A percentile compares a stretch with the other conserved stretches of the same genome.
These are phyloP conservation scores for Rhynchonycteris naso DNA, from an alignment of 2,797 vertebrate genomes.

Conservation along the genomic window DNA sequence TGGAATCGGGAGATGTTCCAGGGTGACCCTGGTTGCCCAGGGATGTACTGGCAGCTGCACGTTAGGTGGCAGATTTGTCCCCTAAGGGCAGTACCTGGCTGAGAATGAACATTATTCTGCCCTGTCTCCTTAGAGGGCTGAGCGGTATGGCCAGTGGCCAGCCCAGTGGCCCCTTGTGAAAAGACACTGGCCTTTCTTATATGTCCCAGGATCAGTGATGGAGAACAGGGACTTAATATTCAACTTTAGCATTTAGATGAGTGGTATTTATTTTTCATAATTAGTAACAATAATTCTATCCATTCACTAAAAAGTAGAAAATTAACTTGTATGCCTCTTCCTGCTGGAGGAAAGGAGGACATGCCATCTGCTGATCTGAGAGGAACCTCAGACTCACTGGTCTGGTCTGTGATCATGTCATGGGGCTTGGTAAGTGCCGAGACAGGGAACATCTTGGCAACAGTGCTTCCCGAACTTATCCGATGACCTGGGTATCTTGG, in stretches of 20 bases:
- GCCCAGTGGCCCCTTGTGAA: neutral
- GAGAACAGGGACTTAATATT: neutral
- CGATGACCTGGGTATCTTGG: neutral
- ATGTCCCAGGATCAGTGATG: neutral
- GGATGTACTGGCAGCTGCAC: neutral
- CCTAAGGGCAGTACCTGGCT: neutral
- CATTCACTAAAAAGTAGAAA: neutral
- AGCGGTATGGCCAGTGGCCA: neutral
- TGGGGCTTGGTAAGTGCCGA: neutral
- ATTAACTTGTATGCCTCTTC: neutral
- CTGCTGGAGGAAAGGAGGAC: neutral
- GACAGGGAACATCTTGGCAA: neutral
- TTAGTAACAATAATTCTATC: neutral
- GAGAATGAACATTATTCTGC: neutral
- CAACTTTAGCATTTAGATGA: neutral
- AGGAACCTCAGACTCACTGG: neutral
- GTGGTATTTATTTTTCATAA: neutral
- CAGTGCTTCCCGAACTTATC: neutral
- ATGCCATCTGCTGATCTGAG: neutral
- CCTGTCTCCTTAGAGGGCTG: neutral
- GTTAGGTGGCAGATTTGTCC: neutral
- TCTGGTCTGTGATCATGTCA: neutral
- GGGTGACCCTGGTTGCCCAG: neutral
- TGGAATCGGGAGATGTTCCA: neutral
- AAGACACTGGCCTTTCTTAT: neutral